Evolutionary conservation across 2,888 invertebrate genomes (phyloP).

Genomic region (Chymomyza procnemis): DNA sequence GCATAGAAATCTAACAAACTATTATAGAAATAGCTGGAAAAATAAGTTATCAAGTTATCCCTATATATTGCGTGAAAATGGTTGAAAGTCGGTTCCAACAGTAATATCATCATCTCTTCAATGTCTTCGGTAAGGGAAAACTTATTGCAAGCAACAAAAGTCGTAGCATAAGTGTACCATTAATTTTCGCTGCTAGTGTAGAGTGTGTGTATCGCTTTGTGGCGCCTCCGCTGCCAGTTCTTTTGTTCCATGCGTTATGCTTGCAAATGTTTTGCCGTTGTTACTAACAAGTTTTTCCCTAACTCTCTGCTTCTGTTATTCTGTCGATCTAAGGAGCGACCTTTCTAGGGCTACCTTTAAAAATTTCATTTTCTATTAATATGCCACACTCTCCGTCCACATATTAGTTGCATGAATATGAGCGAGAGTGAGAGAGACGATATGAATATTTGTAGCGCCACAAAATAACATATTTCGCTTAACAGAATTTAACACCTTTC

Average conservation of each 20-base stretch:
- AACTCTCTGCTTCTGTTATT: conserved; percentile 19
- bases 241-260: conserved; percentile 38
- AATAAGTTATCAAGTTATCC: no score
- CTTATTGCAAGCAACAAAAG: no score
- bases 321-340: conserved; percentile 8
- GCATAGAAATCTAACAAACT: no score
- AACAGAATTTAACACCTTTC: conserved; percentile 14
- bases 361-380: conserved; percentile 46
- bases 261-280: conserved; percentile 24
- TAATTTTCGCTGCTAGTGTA: no score
- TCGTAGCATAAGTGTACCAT: no score
- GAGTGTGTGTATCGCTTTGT: conserved; percentile 24
- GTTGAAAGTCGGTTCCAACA: no score
- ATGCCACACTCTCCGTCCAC: conserved; percentile 10
- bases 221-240: conserved; percentile 53
- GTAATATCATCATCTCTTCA: no score
- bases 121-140: no score
- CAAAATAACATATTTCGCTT: conserved; percentile 18
- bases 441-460: conserved; percentile 15
- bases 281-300: conserved; percentile 52
- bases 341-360: conserved; percentile 35
- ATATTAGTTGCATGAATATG: neutral
- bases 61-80: no score
- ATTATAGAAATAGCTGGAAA: no score
- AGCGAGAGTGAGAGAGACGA: neutral